Percentiles rank a stretch among this genome's conserved stretches.
These are phyloP conservation scores for Rhingia rostrata DNA, from an alignment of 2,888 invertebrate genomes.

Conservation along the genomic window DNA sequence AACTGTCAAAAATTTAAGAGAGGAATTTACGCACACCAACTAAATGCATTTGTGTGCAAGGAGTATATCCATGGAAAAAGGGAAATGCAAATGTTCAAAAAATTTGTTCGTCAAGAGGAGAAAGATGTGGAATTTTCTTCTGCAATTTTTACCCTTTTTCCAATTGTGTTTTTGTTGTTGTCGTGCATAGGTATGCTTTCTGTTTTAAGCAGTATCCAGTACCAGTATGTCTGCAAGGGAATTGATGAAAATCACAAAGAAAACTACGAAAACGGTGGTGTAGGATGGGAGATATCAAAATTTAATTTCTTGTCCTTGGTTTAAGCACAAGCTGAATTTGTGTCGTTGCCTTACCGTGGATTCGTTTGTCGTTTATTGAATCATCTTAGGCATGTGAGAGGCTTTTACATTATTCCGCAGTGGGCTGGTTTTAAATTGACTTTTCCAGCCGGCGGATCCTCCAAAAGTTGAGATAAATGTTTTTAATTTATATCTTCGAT, in stretches of 20 bases:
- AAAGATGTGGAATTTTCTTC: neutral
- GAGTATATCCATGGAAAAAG: neutral
- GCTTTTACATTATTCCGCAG: too few relatives aligned
- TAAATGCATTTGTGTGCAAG: constrained; percentile 22
- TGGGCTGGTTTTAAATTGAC: too few relatives aligned
- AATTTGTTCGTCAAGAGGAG: neutral
- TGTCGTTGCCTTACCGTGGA: too few relatives aligned
- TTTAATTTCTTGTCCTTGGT: constrained; percentile 37
- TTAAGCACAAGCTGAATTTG: neutral
- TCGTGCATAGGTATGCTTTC: neutral
- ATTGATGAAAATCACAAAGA: constrained; percentile 11
- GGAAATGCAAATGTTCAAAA: constrained; percentile 13
- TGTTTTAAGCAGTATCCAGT: neutral
- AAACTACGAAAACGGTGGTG: neutral
- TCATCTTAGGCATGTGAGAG: too few relatives aligned
- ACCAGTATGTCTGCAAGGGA: neutral
- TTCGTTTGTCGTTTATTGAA: too few relatives aligned
- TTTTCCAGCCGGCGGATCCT: too few relatives aligned
- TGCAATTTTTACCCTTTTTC: neutral
- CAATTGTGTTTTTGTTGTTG: neutral
- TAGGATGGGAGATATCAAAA: constrained; percentile 12
- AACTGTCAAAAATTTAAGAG: constrained; percentile 51
- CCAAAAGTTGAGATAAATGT: too few relatives aligned
- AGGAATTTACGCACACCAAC: neutral
- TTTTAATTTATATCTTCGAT: too few relatives aligned